Evolutionary conservation across 2,113 vertebrate genomes (phyloP), one percentile per base, ranked within the genome.

Genomic region (Zosterops lateralis): DNA sequence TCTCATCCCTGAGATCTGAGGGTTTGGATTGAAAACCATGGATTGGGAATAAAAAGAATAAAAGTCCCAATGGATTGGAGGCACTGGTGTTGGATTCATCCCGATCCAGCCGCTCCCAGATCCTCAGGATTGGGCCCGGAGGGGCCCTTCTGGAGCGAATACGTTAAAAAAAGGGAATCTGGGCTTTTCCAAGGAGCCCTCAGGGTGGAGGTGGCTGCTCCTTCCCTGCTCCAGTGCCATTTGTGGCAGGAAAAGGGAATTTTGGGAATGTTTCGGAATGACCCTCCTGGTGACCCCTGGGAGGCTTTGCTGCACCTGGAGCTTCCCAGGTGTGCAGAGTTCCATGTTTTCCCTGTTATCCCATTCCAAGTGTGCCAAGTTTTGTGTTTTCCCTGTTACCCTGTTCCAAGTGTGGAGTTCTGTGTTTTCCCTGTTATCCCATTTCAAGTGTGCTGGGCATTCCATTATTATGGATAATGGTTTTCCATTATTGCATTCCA

Each of bases 311-410:
- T 22, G 36, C 24, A 14, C 24, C 60, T 44, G 26, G 50, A 79
- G 16, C 61, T 36, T 66, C 61, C 32, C 0, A 1, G 12, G 3
- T 36, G 50, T 56, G 50, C 61, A 0, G 6, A 19, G 15, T 40
- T 53, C 48, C 11, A 0, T 17, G 36, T 34, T 42, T 7, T 53
- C 31, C 50, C 26, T 12, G 14, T 36, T 36, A 58, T 25, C 57
- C 57, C 56, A 34, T n/a, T 57, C 54, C 53, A 19, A 26, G 24
- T 38, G 34, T 60, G 57, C 57, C 5, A 17, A 10, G 65, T 67
- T 67, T 44, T 9, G 1, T 25, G 44, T 40, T 40, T 12, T 50
- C 34, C n/a, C 38, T 38, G 38, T 38, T 38, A 38, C 38, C 38
- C 38, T 38, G 38, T 38, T 38, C 38, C 38, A 38, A 38, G 38